Percentiles rank a stretch among this genome's conserved stretches.
phyloP scores from a whole-genome alignment of 2,797 vertebrate species.

The Enteromius afrohamiltoni region DNA sequence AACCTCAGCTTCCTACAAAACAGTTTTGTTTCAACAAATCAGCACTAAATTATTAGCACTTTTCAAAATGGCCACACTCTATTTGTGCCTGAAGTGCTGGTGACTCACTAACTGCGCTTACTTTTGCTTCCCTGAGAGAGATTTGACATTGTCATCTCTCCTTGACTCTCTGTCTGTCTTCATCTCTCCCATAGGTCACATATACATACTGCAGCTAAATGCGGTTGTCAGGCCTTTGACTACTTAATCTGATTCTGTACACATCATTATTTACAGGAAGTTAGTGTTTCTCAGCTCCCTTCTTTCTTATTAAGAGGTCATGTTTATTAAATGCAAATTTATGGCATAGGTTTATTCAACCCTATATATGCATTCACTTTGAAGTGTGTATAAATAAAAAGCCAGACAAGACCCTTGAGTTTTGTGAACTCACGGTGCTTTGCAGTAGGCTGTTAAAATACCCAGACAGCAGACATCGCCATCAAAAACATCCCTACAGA shows the following conservation, averaged over 20 bases:
- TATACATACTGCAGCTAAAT: not conserved
- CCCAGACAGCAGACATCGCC: slow-evolving; percentile 13
- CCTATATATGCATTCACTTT: slow-evolving; percentile 48
- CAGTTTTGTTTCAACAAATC: slow-evolving; percentile 57
- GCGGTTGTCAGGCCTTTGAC: not conserved
- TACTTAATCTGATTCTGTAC: not conserved
- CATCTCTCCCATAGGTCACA: not conserved
- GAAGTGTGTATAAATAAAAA: slow-evolving; percentile 19
- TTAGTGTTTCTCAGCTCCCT: not conserved
- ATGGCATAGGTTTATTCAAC: slow-evolving; percentile 57
- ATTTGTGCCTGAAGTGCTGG: slow-evolving; percentile 62
- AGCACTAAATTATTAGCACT: slow-evolving; percentile 60
- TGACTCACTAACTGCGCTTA: slow-evolving; percentile 62
- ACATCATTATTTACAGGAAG: not conserved
- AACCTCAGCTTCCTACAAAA: slow-evolving; percentile 53
- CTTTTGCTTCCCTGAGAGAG: slow-evolving; percentile 65
- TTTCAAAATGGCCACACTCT: slow-evolving; percentile 59
- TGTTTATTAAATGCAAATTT: slow-evolving; percentile 14
- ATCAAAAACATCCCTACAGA: slow-evolving; percentile 28
- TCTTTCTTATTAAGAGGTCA: not conserved
- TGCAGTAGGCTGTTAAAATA: slow-evolving; percentile 24
- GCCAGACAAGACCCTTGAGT: slow-evolving; percentile 34
- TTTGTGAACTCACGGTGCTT: not conserved
- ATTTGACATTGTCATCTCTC: slow-evolving; percentile 22
- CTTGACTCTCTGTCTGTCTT: not conserved